These are phyloP conservation scores for Girardia tigrina DNA, from an alignment of 2,888 invertebrate genomes.

Conservation along the genomic window DNA sequence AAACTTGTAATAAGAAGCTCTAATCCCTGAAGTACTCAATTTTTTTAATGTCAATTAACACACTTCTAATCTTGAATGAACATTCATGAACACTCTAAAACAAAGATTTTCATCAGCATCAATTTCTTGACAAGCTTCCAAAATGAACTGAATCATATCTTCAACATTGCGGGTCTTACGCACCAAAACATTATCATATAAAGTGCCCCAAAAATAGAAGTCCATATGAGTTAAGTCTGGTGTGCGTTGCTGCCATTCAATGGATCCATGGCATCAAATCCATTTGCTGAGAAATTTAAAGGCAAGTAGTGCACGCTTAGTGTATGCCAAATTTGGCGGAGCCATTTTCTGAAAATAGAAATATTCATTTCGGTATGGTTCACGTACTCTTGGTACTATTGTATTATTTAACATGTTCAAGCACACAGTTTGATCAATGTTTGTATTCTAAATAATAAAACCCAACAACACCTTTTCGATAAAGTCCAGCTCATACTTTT, in stretches of 20 bases:
- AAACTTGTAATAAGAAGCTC: too few species aligned
- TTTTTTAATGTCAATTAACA: too few species aligned
- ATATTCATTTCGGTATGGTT: background rate
- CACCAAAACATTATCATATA: too few species aligned
- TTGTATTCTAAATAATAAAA: background rate
- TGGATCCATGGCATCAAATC: background rate
- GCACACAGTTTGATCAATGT: background rate
- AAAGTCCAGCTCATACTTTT: background rate
- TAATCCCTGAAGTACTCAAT: background rate
- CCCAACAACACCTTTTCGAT: background rate
- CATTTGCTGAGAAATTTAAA: background rate
- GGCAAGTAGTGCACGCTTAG: background rate
- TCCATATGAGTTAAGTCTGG: background rate
- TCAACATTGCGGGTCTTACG: background rate
- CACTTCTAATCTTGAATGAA: background rate
- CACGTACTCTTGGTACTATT: background rate
- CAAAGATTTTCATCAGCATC: background rate
- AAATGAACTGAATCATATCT: background rate
- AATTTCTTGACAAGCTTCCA: background rate
- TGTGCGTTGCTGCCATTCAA: background rate
- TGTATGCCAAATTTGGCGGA: background rate
- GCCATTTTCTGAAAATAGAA: background rate
- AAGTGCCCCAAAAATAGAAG: too few species aligned
- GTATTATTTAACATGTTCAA: slow-evolving; percentile 5
- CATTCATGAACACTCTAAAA: background rate